Percentiles rank a stretch among this genome's conserved stretches.
Evolutionary conservation across 2,113 vertebrate species (phyloP).

Genomic region (Empidonax alnorum): DNA sequence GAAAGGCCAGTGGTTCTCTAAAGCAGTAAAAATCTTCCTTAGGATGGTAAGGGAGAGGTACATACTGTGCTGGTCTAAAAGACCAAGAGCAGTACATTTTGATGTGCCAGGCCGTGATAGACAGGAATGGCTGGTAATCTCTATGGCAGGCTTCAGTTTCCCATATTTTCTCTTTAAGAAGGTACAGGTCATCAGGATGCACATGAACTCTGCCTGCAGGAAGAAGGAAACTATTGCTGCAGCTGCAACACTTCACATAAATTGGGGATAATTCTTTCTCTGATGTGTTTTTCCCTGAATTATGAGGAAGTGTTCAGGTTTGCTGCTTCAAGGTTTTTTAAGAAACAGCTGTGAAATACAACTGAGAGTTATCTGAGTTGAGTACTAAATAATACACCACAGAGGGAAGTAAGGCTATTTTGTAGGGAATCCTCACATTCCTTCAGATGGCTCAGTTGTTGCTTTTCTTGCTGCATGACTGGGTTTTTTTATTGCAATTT

Average conservation of each 20-base stretch:
- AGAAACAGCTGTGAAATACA: neutral
- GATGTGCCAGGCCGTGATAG: neutral
- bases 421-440: neutral
- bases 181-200: neutral
- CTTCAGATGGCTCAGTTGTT: neutral
- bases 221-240: neutral
- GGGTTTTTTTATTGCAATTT: neutral
- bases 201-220: neutral
- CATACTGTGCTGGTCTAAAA: neutral
- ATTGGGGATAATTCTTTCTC: neutral
- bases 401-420: neutral
- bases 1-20: neutral
- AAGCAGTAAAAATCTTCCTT: neutral
- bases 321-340: neutral
- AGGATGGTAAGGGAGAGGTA: neutral
- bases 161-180: neutral
- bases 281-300: neutral
- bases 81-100: neutral
- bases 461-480: neutral
- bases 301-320: neutral
- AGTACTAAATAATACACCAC: neutral
- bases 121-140: neutral
- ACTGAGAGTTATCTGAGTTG: neutral
- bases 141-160: neutral
- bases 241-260: neutral